These are phyloP conservation scores for Chirona hameri DNA, from an alignment of 2,888 invertebrate genomes.

Conservation along the genomic window DNA sequence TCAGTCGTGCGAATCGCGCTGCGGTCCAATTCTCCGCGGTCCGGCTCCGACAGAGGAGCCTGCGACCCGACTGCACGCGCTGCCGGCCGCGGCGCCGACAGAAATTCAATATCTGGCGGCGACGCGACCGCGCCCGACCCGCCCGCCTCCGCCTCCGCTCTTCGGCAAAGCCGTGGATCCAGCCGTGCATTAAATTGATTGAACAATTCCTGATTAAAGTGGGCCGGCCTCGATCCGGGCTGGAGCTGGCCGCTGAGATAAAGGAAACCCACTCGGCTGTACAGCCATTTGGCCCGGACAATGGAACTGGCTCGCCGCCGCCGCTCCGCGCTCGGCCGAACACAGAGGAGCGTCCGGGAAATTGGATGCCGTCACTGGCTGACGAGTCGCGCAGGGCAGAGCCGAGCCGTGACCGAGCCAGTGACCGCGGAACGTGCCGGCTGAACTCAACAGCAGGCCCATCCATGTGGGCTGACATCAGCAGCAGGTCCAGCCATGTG, in stretches of 20 bases:
- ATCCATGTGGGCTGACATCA: too few relatives aligned
- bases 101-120: neutral
- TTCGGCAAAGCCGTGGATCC: neutral
- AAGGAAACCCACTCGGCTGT: neutral
- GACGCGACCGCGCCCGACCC: neutral
- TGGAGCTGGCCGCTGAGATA: neutral
- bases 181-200: slow-evolving; percentile 29
- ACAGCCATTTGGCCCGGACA: neutral
- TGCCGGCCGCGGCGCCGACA: neutral
- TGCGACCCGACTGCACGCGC: neutral
- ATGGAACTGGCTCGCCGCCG: neutral
- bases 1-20: neutral
- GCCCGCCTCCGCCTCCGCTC: too few relatives aligned
- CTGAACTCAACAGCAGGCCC: neutral
- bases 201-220: slow-evolving; percentile 29
- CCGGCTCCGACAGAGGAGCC: neutral
- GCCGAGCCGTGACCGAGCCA: too few relatives aligned
- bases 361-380: neutral
- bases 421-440: neutral
- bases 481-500: too few relatives aligned
- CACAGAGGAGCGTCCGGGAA: neutral
- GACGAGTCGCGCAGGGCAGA: neutral
- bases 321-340: too few relatives aligned
- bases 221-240: neutral
- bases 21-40: neutral